Percentiles rank a stretch among this genome's conserved stretches.
phyloP scores from a whole-genome alignment of 2,113 vertebrate genomes.

The Ophthalmotilapia sp. region DNA sequence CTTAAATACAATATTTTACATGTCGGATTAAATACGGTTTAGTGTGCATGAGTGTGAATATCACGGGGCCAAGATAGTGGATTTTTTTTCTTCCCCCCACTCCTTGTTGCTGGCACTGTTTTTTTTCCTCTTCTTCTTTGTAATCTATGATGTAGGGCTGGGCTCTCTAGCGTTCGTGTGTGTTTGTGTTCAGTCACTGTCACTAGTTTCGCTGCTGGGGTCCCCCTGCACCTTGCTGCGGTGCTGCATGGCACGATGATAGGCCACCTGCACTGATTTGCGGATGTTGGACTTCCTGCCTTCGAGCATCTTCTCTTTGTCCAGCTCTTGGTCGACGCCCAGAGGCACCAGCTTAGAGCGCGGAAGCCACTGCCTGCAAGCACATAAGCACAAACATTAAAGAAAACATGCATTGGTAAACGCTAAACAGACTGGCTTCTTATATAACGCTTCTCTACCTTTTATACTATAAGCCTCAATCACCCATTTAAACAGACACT shows the following conservation, averaged over 20 bases:
- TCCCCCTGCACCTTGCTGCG: slow-evolving; percentile 98
- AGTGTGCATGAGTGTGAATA: slow-evolving; percentile 32
- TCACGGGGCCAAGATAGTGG: slow-evolving; percentile 7
- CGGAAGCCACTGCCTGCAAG: slow-evolving; percentile 91
- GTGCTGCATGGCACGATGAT: slow-evolving; percentile 96
- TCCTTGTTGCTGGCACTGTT: slow-evolving; percentile 22
- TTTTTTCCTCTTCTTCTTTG: background rate
- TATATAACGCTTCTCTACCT: background rate
- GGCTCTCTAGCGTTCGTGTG: background rate
- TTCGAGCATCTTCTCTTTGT: slow-evolving; percentile 98
- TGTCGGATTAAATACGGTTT: slow-evolving; percentile 56
- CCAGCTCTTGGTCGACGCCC: slow-evolving; percentile 94
- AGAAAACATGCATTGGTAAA: background rate
- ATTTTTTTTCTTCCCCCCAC: background rate
- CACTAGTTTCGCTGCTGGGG: slow-evolving; percentile 95
- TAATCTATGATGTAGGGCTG: background rate
- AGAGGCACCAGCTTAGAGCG: slow-evolving; percentile 95
- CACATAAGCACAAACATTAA: background rate
- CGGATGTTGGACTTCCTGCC: slow-evolving; percentile 97
- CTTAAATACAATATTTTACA: slow-evolving; percentile 73
- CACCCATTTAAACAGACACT: background rate
- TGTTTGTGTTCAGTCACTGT: slow-evolving; percentile 78
- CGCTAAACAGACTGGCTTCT: background rate
- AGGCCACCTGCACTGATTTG: slow-evolving; percentile 96
- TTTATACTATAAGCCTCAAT: background rate